Percentiles rank a stretch among this genome's conserved stretches.
These are phyloP conservation scores for Apaloderma vittatum DNA, from an alignment of 2,113 vertebrate genomes.

Conservation along the genomic window DNA sequence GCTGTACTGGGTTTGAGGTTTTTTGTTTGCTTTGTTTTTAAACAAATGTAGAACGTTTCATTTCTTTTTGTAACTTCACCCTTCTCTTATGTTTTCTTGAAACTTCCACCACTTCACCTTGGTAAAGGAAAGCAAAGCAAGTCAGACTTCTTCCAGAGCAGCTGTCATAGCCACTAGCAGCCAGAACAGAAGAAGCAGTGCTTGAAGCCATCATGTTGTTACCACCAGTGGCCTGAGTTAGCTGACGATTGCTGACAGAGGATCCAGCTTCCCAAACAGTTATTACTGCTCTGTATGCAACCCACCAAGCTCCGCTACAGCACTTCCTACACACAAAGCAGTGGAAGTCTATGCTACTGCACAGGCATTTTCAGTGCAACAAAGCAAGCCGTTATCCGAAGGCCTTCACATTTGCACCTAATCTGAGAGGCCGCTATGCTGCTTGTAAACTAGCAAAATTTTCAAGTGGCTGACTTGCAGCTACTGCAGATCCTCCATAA, in stretches of 20 bases:
- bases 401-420: not conserved
- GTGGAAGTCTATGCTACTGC: not conserved
- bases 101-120: not conserved
- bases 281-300: not conserved
- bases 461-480: not conserved
- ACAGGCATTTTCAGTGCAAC: not conserved
- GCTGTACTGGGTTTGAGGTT: accelerated
- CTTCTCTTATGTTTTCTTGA: not conserved
- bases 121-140: not conserved
- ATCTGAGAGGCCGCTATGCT: not conserved
- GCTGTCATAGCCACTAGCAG: not conserved
- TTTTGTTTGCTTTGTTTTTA: not conserved
- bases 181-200: not conserved
- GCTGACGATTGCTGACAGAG: not conserved
- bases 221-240: not conserved
- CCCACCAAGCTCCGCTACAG: not conserved
- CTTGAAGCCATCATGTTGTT: conserved; percentile 24
- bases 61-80: not conserved
- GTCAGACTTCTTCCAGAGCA: not conserved
- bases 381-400: not conserved
- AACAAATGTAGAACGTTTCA: not conserved
- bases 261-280: not conserved
- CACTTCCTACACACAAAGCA: not conserved
- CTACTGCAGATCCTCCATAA: not conserved
- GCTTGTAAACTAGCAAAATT: not conserved